Evolutionary conservation across 2,113 vertebrate species (phyloP), one percentile per base, ranked within the genome.

Genomic region (Cnemophilus loriae): DNA sequence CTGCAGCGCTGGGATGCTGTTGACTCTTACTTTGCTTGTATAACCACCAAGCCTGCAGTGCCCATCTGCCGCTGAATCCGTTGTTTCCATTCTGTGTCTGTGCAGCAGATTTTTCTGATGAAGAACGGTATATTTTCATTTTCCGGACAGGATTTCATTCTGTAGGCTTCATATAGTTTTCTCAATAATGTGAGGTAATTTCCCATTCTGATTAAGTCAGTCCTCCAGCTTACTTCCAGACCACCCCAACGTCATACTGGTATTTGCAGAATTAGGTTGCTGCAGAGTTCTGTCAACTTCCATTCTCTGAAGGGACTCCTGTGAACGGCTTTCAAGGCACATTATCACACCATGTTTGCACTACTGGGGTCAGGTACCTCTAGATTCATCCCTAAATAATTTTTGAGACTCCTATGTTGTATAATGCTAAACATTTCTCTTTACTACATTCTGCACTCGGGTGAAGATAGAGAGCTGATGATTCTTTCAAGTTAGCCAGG

Each of bases 1-100:
- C 86, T 1, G 3, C 35, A 60, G 69, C 0, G 0, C 5, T 68
- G 41, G 35, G 30, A 10, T 87, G 4, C n/a, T 78, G 9, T 17
- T 79, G 65, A 18, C 20, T 90, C 33, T 13, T 7, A 0, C 56
- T 52, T 59, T 9, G 22, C 77, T 63, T 42, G 12, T 46, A 2
- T 20, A 61, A 63, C 32, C 59, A 61, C 26, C 30, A 46, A 11
- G 42, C 64, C 75, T 74, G 91, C 5, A 11, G 37, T 86, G 80
- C 67, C 3, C 5, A 64, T 16, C 44, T 84, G 46, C 67, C 53
- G 26, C 53, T 53, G 76, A 80, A 32, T 14, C 60, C 11, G 9
- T 24, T 55, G 16, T 74, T 37, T 59, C 68, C 83, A 10, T 42
- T 30, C 69, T 39, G 10, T 65, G 35, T 24, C 30, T 57, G 28